A percentile compares a stretch with the other conserved stretches of the same genome.
These are phyloP conservation scores for Volucella zonaria DNA, from an alignment of 2,888 invertebrate species.

Conservation along the genomic window DNA sequence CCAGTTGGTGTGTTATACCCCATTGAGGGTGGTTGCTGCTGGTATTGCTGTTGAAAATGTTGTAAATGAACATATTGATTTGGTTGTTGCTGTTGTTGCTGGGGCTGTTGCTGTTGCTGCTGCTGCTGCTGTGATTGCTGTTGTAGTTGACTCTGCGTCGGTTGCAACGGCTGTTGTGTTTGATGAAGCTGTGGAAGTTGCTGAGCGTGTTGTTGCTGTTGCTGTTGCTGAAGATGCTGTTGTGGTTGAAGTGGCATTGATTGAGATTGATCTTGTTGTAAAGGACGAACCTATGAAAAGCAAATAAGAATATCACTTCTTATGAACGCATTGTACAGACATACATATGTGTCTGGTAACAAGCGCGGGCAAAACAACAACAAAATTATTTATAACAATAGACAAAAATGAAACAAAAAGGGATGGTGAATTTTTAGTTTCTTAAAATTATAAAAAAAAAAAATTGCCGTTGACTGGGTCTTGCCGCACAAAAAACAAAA, in stretches of 20 bases:
- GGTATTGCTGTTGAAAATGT: constrained; percentile 57
- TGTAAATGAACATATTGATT: constrained; percentile 51
- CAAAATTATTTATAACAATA: neutral
- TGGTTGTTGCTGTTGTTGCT: constrained; percentile 15
- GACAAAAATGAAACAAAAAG: constrained; percentile 8
- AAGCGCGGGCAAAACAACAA: constrained; percentile 1
- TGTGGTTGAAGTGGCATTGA: constrained; percentile 11
- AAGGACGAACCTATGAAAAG: constrained; percentile 39
- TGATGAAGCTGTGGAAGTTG: constrained; percentile 2
- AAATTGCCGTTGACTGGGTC: neutral
- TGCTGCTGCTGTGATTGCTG: constrained; percentile 16
- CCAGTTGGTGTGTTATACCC: constrained; percentile 79
- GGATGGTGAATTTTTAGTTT: neutral
- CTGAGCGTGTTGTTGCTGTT: neutral
- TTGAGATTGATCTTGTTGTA: constrained; percentile 19
- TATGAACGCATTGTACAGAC: constrained; percentile 23
- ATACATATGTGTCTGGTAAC: neutral
- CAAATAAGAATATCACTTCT: constrained; percentile 46
- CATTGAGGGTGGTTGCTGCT: constrained; percentile 67
- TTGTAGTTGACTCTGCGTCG: neutral
- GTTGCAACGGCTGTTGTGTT: neutral
- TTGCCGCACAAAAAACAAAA: no score
- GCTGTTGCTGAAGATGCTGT: constrained; percentile 1
- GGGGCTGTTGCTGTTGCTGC: neutral
- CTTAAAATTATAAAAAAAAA: neutral